Percentiles rank a stretch among this genome's conserved stretches.
phyloP scores from a whole-genome alignment of 2,888 invertebrate genomes.

The Drosophila birchii region DNA sequence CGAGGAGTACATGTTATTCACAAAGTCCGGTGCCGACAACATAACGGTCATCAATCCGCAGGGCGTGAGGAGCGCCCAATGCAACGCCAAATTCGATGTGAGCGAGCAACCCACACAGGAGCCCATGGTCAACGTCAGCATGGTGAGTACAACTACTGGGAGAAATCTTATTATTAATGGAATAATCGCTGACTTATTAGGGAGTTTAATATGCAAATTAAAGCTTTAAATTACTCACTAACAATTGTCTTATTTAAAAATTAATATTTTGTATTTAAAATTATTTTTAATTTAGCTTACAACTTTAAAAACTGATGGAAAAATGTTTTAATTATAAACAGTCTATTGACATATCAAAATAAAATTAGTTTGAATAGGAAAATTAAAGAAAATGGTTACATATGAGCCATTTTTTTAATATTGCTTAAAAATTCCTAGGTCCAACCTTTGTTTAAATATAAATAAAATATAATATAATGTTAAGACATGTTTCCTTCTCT shows the following conservation, averaged over 20 bases:
- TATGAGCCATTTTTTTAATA: background rate
- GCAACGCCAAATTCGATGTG: constrained; percentile 91
- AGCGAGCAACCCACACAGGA: constrained; percentile 87
- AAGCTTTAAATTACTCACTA: background rate
- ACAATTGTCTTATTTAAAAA: background rate
- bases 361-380: no score
- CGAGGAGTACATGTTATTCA: constrained; percentile 96
- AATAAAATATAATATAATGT: no score
- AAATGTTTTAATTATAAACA: no score
- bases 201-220: background rate
- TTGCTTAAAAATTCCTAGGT: background rate
- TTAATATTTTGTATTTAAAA: background rate
- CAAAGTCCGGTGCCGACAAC: constrained; percentile 92
- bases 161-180: background rate
- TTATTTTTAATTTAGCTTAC: accelerated
- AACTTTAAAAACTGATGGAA: background rate
- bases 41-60: constrained; percentile 94
- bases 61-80: constrained; percentile 94
- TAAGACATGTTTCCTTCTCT: no score
- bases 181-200: background rate
- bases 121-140: constrained; percentile 87
- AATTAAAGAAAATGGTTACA: no score
- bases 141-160: constrained; percentile 84
- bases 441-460: no score
- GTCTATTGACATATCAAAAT: no score